Percentiles rank a stretch among this genome's conserved stretches.
phyloP scores from a whole-genome alignment of 2,797 vertebrate species.

The Euthynnus affinis region DNA sequence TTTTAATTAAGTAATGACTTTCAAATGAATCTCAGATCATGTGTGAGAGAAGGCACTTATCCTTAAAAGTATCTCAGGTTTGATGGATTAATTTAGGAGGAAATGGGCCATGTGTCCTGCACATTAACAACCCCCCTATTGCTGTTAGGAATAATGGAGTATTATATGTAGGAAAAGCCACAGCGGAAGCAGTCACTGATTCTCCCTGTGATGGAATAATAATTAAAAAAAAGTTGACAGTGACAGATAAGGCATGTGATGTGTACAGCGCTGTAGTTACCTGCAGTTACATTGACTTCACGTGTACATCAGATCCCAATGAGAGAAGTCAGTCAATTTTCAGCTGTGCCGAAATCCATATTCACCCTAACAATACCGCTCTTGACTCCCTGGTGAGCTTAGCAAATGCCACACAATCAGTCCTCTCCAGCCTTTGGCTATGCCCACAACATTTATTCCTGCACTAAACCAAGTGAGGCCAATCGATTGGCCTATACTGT shows the following conservation, averaged over 20 bases:
- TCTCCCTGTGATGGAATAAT: conserved; percentile 24
- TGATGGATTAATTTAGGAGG: conserved; percentile 75
- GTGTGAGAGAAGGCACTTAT: conserved; percentile 72
- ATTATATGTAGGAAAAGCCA: conserved; percentile 32
- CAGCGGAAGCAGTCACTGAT: conserved; percentile 13
- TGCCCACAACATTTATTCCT: conserved; percentile 81
- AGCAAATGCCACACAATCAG: conserved; percentile 84
- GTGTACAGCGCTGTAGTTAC: conserved; percentile 46
- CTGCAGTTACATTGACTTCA: conserved; percentile 49
- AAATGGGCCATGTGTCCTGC: conserved; percentile 64
- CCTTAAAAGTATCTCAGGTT: conserved; percentile 69
- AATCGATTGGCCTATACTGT: conserved; percentile 79
- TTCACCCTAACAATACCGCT: conserved; percentile 77
- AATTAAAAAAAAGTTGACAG: conserved; percentile 4
- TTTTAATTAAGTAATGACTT: conserved; percentile 84
- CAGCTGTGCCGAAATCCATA: conserved; percentile 78
- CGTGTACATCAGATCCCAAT: conserved; percentile 53
- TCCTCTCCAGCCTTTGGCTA: conserved; percentile 72
- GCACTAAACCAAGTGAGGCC: conserved; percentile 79
- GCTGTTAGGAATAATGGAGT: conserved; percentile 41
- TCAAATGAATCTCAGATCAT: conserved; percentile 80
- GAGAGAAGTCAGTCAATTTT: conserved; percentile 69
- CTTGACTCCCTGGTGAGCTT: conserved; percentile 78
- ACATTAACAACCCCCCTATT: conserved; percentile 58
- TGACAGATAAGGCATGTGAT: conserved; percentile 29